These are phyloP conservation scores for Geotrypetes seraphini DNA, from an alignment of 2,797 vertebrate genomes.

Conservation along the genomic window DNA sequence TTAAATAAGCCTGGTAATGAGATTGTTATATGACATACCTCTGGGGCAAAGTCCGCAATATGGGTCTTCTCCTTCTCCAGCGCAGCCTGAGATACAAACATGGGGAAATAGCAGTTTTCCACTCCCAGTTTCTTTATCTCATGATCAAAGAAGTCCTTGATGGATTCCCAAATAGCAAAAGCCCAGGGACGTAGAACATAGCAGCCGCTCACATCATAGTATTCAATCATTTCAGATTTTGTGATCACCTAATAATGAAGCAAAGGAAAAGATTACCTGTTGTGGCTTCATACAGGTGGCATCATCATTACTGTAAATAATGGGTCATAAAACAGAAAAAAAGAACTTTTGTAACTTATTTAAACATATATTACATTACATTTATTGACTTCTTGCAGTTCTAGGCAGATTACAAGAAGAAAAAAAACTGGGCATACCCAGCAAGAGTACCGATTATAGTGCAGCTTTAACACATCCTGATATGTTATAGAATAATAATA, in stretches of 20 bases:
- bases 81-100: slow-evolving; percentile 93
- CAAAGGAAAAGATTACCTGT: too few species aligned
- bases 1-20: not conserved
- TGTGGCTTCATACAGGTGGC: too few species aligned
- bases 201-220: slow-evolving; percentile 95
- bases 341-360: too few species aligned
- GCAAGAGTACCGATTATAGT: too few species aligned
- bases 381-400: too few species aligned
- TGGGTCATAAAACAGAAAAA: too few species aligned
- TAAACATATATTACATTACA: too few species aligned
- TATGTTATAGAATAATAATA: too few species aligned
- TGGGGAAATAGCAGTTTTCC: slow-evolving; percentile 98
- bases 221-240: slow-evolving; percentile 96
- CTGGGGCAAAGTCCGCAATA: slow-evolving; percentile 89
- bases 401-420: too few species aligned
- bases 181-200: slow-evolving; percentile 94
- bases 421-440: too few species aligned
- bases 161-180: slow-evolving; percentile 83
- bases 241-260: slow-evolving; percentile 99
- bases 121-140: slow-evolving; percentile 93
- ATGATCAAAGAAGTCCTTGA: slow-evolving; percentile 83
- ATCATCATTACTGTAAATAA: too few species aligned
- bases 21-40: slow-evolving; percentile 52
- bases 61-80: slow-evolving; percentile 90
- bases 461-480: too few species aligned